Evolutionary conservation across 2,888 invertebrate genomes (phyloP).

Genomic region (Lagria hirta): DNA sequence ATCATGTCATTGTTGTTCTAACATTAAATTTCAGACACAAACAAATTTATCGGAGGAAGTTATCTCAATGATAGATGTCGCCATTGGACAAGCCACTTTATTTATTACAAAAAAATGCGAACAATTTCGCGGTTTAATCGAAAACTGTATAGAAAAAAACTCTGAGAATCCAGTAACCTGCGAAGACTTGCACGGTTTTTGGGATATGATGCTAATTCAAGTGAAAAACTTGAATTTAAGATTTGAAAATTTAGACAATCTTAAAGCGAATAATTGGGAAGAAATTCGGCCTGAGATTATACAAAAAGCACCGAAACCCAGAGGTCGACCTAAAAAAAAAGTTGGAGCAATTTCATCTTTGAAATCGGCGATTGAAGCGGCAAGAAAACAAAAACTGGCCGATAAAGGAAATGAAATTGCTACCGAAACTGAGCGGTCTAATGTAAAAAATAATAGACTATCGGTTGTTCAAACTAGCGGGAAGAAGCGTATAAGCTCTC

Average conservation of each 20-base stretch:
- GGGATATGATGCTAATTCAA: constrained; percentile 84
- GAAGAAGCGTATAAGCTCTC: constrained; percentile 33
- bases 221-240: constrained; percentile 66
- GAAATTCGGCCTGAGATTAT: constrained; percentile 51
- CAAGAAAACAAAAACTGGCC: constrained; percentile 32
- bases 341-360: constrained; percentile 34
- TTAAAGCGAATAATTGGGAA: constrained; percentile 57
- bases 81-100: constrained; percentile 77
- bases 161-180: constrained; percentile 61
- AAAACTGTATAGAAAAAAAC: constrained; percentile 52
- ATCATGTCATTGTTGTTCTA: neutral
- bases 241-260: constrained; percentile 58
- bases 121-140: constrained; percentile 63
- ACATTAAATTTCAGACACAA: constrained; percentile 28
- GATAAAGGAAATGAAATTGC: too few relatives aligned
- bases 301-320: constrained; percentile 26
- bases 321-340: constrained; percentile 26
- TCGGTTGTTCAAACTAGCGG: constrained; percentile 21
- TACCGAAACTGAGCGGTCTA: constrained; percentile 7
- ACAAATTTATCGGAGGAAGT: constrained; percentile 57
- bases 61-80: constrained; percentile 64
- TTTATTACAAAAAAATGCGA: constrained; percentile 75
- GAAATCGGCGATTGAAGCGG: constrained; percentile 42
- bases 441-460: constrained; percentile 25
- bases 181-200: constrained; percentile 81